Evolutionary conservation across 2,113 vertebrate genomes (phyloP).

Genomic region (Gallinago paraguaiae): DNA sequence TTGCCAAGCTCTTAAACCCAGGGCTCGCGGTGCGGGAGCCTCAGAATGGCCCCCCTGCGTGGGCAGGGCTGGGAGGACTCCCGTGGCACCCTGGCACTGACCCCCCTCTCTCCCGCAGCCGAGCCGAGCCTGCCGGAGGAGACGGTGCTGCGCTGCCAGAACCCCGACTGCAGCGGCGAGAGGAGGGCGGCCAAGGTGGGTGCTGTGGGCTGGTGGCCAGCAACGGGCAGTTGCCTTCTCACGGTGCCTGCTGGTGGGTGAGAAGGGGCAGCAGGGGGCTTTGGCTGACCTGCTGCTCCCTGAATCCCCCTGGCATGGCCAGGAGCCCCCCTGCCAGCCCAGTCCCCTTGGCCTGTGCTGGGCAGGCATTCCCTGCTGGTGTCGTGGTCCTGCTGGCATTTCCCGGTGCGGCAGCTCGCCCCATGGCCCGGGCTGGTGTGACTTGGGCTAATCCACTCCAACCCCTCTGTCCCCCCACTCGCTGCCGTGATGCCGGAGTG

Average conservation of each 20-base stretch:
- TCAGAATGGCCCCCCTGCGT: fast-evolving
- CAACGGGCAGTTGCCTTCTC: fast-evolving
- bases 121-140: conserved; percentile 81
- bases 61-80: background rate
- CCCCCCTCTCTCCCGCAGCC: conserved; percentile 72
- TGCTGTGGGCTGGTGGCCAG: background rate
- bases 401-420: fast-evolving
- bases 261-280: background rate
- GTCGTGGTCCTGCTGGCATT: fast-evolving
- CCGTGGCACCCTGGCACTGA: background rate
- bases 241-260: fast-evolving
- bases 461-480: background rate
- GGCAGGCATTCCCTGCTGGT: fast-evolving
- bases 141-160: conserved; percentile 84
- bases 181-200: conserved; percentile 86
- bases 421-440: fast-evolving
- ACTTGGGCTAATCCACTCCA: background rate
- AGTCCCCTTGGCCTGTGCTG: fast-evolving
- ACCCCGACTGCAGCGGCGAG: conserved; percentile 81
- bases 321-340: background rate
- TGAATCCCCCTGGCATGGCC: background rate
- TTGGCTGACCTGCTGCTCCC: background rate
- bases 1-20: background rate
- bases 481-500: background rate
- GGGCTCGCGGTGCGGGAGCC: background rate